phyloP scores from a whole-genome alignment of 2,888 invertebrate species.

The Drosophila yooni region DNA sequence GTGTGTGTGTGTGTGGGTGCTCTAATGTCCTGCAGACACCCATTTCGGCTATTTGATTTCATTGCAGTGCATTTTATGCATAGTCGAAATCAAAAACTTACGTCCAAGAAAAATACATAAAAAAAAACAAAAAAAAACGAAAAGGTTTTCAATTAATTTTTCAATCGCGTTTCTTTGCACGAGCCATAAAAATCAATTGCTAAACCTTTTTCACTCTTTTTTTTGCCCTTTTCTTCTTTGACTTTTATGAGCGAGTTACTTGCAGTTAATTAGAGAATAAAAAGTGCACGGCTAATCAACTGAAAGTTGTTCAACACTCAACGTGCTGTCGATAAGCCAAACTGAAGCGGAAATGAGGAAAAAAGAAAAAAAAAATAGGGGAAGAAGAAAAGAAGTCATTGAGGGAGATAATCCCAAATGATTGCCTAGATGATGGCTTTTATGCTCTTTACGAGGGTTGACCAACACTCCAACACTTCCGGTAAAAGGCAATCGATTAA shows the following conservation, averaged over 20 bases:
- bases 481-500: conserved; percentile 36
- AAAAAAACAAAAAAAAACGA: neutral
- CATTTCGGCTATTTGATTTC: conserved; percentile 36
- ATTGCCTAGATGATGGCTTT: conserved; percentile 42
- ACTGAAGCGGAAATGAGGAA: conserved; percentile 65
- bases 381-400: conserved; percentile 14
- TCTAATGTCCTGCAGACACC: conserved; percentile 42
- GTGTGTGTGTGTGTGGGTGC: conserved; percentile 21
- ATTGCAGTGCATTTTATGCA: conserved; percentile 41
- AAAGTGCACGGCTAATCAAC: conserved; percentile 67
- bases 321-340: conserved; percentile 55
- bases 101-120: conserved; percentile 22
- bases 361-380: neutral
- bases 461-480: conserved; percentile 36
- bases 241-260: conserved; percentile 65
- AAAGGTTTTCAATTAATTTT: conserved; percentile 69
- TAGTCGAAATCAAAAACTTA: conserved; percentile 7
- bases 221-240: conserved; percentile 22
- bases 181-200: conserved; percentile 65
- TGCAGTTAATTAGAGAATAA: conserved; percentile 72
- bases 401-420: conserved; percentile 46
- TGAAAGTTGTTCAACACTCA: conserved; percentile 59
- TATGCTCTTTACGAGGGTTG: conserved; percentile 35
- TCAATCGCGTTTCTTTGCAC: conserved; percentile 37
- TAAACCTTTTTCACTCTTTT: conserved; percentile 16